Conservation (phyloP, 2,888 invertebrate species). For the Neoascia interrupta region DNA sequence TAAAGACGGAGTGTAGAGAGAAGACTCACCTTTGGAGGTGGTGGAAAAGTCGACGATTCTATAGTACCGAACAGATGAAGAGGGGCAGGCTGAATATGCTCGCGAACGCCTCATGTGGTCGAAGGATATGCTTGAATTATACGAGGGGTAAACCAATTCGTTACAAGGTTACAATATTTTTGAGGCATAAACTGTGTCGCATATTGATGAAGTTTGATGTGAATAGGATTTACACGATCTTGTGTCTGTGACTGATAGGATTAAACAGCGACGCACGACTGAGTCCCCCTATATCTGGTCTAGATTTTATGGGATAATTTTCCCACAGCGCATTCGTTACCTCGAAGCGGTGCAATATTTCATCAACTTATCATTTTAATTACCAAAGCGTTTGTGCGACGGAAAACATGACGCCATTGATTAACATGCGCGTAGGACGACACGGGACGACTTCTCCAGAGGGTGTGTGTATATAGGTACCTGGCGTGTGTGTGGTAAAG, state of each 20-base stretch:
- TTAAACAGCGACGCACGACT: conserved; percentile 34
- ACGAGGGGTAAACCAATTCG: conserved; percentile 46
- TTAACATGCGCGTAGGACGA: conserved; percentile 39
- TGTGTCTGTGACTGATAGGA: conserved; percentile 50
- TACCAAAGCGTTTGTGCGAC: conserved; percentile 17
- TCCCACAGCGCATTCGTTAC: conserved; percentile 23
- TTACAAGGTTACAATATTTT: conserved; percentile 25
- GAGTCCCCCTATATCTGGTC: no score
- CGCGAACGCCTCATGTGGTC: conserved; percentile 27
- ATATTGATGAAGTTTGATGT: conserved; percentile 23
- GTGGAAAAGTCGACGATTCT: conserved; percentile 8
- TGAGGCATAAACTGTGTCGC: not conserved
- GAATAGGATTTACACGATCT: conserved; percentile 29
- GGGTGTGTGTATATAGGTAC: no score
- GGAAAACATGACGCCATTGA: conserved; percentile 31
- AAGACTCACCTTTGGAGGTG: conserved; percentile 23
- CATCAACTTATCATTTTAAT: conserved; percentile 35
- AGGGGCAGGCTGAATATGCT: not conserved
- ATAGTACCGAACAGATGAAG: no score
- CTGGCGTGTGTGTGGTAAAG: conserved; percentile 11
- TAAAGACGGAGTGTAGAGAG: no score
- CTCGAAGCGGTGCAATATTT: conserved; percentile 18
- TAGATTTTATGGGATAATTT: conserved; percentile 37
- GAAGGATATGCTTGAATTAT: conserved; percentile 22
- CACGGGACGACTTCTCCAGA: no score